Base-by-base conservation (phyloP, 2,113 vertebrate genomes). In the Apeltes quadracus region DNA sequence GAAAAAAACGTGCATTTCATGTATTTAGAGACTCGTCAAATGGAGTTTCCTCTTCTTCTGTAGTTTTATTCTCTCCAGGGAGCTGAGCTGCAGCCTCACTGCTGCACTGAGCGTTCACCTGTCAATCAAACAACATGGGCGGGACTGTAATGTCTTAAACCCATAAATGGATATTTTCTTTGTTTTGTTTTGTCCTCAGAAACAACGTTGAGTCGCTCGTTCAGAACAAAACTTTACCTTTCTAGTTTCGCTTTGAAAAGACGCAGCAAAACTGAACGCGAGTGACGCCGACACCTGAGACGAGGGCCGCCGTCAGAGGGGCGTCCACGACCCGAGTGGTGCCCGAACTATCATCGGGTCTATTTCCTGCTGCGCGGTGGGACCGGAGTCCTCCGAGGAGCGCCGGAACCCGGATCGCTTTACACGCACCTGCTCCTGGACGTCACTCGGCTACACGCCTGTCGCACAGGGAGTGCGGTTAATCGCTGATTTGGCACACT, bases 401-500 rank as follows among this genome's bases (percentile, higher is more conserved):
- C 55, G 67, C 66, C 78, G 77, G 76, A 80, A 74, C 73, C 72
- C 59, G 48, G 89, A 89, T 90, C 73, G 78, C 84, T 82, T 90
- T 89, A 87, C 89, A 84, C 36, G 56, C 90, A 92, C 89, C 89
- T 91, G 90, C 79, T 80, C 23, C 68, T 16, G 48, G 50, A 53
- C 65, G 68, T 92, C 90, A 89, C 84, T 84, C 84, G 7, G 41
- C 90, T 84, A 54, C 85, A 84, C 74, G 90, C 87, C 85, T 88
- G 87, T 89, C 89, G 79, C 63, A 16, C 7, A 68, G 78, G 78
- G 72, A 90, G 83, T 23, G 72, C 78, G 72, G 78, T 84, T 91
- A 91, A 91, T 92, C 91, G 86, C 87, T 87, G 88, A 91, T 91
- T 91, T 91, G 91, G 89, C 91, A 84, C 88, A 89, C 84, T 90